A percentile compares a stretch with the other conserved stretches of the same genome.
These are phyloP conservation scores for Pseudomyrmex sp. DNA, from an alignment of 1,140 invertebrate genomes.

Conservation along the genomic window DNA sequence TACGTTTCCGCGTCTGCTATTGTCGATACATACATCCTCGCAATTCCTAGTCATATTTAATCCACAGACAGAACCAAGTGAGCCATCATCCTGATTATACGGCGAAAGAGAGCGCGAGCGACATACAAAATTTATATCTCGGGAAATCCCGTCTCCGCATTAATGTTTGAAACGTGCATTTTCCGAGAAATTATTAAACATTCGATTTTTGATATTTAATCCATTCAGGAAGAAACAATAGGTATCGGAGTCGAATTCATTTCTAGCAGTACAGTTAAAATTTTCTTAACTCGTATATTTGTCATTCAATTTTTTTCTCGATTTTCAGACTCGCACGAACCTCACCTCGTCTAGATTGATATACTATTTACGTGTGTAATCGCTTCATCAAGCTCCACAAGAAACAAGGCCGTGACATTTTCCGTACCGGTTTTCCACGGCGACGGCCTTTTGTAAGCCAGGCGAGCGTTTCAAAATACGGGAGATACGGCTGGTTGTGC, in stretches of 20 bases:
- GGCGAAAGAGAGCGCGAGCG: too few species aligned
- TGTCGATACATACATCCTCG: background rate
- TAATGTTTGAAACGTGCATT: too few species aligned
- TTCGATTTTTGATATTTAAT: too few species aligned
- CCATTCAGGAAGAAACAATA: too few species aligned
- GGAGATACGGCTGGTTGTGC: constrained; percentile 65
- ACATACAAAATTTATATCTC: too few species aligned
- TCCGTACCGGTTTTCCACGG: constrained; percentile 76
- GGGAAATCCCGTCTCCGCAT: too few species aligned
- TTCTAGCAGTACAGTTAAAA: background rate
- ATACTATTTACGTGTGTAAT: constrained; percentile 9
- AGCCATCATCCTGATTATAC: too few species aligned
- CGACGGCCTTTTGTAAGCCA: constrained; percentile 62
- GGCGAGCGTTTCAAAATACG: constrained; percentile 64
- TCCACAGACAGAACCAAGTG: too few species aligned
- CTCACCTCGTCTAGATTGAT: background rate
- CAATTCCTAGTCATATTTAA: too few species aligned
- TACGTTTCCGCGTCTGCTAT: constrained; percentile 21
- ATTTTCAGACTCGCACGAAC: background rate
- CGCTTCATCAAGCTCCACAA: background rate
- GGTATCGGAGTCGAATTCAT: background rate
- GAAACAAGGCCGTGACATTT: constrained; percentile 76
- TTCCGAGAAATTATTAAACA: too few species aligned
- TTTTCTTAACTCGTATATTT: background rate
- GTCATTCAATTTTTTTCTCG: background rate